Conservation (phyloP, 2,888 invertebrate genomes). For the Drosophila buzzatii region DNA sequence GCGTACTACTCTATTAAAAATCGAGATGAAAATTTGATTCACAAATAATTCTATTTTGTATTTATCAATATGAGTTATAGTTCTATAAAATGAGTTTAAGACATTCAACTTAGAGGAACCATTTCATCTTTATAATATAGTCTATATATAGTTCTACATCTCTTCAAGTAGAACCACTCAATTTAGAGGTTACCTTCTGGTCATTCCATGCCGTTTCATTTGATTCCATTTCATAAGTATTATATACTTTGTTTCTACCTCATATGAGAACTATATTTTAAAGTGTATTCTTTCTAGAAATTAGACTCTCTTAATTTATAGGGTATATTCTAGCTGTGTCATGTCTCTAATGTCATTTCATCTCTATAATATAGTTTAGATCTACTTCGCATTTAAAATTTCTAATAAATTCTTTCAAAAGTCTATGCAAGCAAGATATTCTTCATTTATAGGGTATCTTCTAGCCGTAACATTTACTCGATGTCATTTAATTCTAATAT, state of each 20-base stretch:
- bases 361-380: not conserved
- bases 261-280: not conserved
- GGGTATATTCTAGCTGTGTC: not conserved
- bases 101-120: not conserved
- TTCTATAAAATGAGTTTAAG: too few relatives aligned
- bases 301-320: not conserved
- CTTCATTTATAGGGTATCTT: too few relatives aligned
- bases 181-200: not conserved
- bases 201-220: not conserved
- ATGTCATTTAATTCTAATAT: too few relatives aligned
- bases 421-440: too few relatives aligned
- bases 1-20: too few relatives aligned
- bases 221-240: not conserved
- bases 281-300: not conserved
- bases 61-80: too few relatives aligned
- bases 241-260: not conserved
- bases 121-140: not conserved
- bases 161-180: not conserved
- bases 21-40: too few relatives aligned
- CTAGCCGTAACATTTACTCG: too few relatives aligned
- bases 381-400: not conserved
- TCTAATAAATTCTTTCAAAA: not conserved
- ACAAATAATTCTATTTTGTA: too few relatives aligned
- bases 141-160: not conserved
- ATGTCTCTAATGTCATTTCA: not conserved